phyloP scores from a whole-genome alignment of 2,888 invertebrate species.

The Drosophila mercatorum region DNA sequence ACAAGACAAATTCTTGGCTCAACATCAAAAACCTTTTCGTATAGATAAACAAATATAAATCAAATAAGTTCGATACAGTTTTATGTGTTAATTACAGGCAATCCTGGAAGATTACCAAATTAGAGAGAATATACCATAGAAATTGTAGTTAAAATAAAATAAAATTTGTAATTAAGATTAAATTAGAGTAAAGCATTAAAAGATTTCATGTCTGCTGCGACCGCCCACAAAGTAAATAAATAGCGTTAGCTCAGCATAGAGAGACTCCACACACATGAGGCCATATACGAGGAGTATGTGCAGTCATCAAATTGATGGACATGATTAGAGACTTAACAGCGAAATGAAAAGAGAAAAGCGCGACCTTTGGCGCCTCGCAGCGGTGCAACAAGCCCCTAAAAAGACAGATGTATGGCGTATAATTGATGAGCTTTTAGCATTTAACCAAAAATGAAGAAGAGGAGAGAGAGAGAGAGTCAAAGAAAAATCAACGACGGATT shows the following conservation, averaged over 20 bases:
- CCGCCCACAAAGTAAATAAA: constrained; percentile 43
- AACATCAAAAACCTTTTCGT: neutral
- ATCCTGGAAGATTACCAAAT: neutral
- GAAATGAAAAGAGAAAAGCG: constrained; percentile 68
- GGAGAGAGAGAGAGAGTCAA: constrained; percentile 13
- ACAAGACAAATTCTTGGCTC: neutral
- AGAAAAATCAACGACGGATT: constrained; percentile 15
- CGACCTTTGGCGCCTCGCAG: constrained; percentile 73
- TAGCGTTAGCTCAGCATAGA: constrained; percentile 3
- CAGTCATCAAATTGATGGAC: constrained; percentile 77
- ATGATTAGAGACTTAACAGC: constrained; percentile 70
- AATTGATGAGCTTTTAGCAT: constrained; percentile 82
- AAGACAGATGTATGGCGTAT: constrained; percentile 71
- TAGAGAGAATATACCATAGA: neutral
- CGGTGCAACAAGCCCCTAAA: constrained; percentile 41
- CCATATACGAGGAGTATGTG: constrained; percentile 14
- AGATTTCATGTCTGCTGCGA: constrained; percentile 28
- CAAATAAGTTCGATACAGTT: neutral
- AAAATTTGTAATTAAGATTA: constrained; percentile 11
- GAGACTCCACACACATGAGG: neutral
- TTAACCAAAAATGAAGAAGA: constrained; percentile 48
- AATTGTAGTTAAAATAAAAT: constrained; percentile 12
- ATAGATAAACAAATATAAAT: neutral
- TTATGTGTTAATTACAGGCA: neutral
- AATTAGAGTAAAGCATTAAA: constrained; percentile 20